These are phyloP conservation scores for Drosophila punjabiensis DNA, from an alignment of 1,140 invertebrate genomes.

Conservation along the genomic window DNA sequence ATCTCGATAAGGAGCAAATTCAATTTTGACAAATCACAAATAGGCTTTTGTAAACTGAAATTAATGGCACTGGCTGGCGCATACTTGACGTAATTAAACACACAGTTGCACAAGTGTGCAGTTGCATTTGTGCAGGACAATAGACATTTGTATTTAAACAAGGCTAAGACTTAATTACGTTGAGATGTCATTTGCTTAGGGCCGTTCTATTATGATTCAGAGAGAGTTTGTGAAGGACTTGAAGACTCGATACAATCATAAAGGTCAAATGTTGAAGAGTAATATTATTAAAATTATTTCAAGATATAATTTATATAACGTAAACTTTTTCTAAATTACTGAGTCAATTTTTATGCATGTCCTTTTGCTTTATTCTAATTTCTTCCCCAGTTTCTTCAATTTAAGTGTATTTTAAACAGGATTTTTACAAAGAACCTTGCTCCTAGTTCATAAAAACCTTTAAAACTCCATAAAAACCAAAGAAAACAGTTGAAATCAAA, in stretches of 20 bases:
- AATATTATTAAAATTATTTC: neutral
- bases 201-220: neutral
- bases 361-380: too few species aligned
- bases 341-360: too few species aligned
- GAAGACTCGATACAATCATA: too few species aligned
- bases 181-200: constrained; percentile 55
- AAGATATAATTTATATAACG: neutral
- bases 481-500: neutral
- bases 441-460: neutral
- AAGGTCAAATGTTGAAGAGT: too few species aligned
- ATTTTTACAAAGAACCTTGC: neutral
- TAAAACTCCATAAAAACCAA: neutral
- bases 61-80: constrained; percentile 62
- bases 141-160: constrained; percentile 49
- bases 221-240: neutral
- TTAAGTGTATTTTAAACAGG: neutral
- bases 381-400: too few species aligned
- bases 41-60: constrained; percentile 78
- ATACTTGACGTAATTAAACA: constrained; percentile 62
- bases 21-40: constrained; percentile 83
- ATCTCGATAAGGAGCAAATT: constrained; percentile 76
- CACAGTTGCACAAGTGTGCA: constrained; percentile 32
- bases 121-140: constrained; percentile 7
- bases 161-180: constrained; percentile 66
- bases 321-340: too few species aligned